A percentile compares a stretch with the other conserved stretches of the same genome.
These are phyloP conservation scores for Cotesia chilonis DNA, from an alignment of 1,140 invertebrate species.

Conservation along the genomic window DNA sequence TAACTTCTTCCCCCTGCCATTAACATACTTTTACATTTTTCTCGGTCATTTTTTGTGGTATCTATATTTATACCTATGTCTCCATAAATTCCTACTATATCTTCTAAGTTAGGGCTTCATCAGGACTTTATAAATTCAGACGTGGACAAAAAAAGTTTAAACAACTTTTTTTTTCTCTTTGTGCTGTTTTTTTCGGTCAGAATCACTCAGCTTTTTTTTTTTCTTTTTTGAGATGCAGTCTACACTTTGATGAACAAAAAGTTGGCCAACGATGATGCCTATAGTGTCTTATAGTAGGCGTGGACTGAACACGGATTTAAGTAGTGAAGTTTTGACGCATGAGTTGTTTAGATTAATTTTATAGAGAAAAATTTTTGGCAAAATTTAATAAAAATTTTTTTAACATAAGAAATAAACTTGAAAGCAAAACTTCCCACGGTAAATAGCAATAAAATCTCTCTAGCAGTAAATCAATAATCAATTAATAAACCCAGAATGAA, in stretches of 20 bases:
- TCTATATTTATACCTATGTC: neutral
- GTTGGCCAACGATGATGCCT: neutral
- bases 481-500: constrained; percentile 21
- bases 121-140: neutral
- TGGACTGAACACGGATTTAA: neutral
- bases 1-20: constrained; percentile 14
- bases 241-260: neutral
- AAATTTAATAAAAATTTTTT: too few species aligned
- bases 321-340: neutral
- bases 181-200: neutral
- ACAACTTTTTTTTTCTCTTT: neutral
- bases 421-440: constrained; percentile 1
- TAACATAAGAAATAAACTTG: too few species aligned
- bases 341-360: neutral
- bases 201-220: neutral
- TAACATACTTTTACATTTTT: constrained; percentile 26
- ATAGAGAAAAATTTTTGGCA: neutral
- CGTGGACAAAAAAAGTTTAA: neutral
- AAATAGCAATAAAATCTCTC: neutral
- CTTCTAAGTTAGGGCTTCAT: neutral
- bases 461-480: constrained; percentile 14
- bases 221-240: constrained; percentile 6
- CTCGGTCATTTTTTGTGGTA: constrained; percentile 8
- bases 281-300: neutral
- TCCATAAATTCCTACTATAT: neutral